Base-by-base conservation (phyloP, 2,113 vertebrate genomes). In the Leucoraja erinaceus region DNA sequence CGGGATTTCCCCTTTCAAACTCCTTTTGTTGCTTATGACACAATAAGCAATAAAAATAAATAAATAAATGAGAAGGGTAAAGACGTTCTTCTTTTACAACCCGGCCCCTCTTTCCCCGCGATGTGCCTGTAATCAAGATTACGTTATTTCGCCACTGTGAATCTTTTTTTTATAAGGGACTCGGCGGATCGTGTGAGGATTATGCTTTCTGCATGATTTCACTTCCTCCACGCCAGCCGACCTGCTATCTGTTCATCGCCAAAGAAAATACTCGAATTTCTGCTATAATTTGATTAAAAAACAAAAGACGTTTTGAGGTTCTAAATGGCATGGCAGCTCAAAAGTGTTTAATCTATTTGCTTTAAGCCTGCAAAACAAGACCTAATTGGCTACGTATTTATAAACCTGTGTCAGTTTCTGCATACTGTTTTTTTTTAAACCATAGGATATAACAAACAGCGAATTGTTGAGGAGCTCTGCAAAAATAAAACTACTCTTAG, bases 181-280 rank as follows among this genome's bases (percentile, higher is more conserved):
- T 31, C 59, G 1, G 83, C 59, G 31, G 28, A 88, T 61, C 59
- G 59, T 63, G 59, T 31, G 31, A 5, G 28, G 59, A 66, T 88
- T 63, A 86, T 28, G 83, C 56, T 10, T 61, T 63, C 59, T 86
- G 83, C 83, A 63, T 63, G 83, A 31, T 88, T 88, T 88, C 12
- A 88, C 59, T 88, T 31, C 59, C 59, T 31, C 83, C 83, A 88
- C 61, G 83, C 83, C 83, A 63, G 61, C 83, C 59, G 59, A 31
- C 25, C 12, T n/a, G 63, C 59, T 88, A 88, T 88, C 83, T 88
- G 83, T 66, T 31, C 83, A 88, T 33, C 28, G 59, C 83, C 83
- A 88, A 88, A 88, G n/a, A 88, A 88, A 88, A 88, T 66, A 88
- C 83, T 66, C 83, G n/a, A 88, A 88, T 88, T 88, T 88, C 83